Evolutionary conservation across 2,797 vertebrate species (phyloP), one percentile per base, ranked within the genome.

Genomic region (Molothrus ater): DNA sequence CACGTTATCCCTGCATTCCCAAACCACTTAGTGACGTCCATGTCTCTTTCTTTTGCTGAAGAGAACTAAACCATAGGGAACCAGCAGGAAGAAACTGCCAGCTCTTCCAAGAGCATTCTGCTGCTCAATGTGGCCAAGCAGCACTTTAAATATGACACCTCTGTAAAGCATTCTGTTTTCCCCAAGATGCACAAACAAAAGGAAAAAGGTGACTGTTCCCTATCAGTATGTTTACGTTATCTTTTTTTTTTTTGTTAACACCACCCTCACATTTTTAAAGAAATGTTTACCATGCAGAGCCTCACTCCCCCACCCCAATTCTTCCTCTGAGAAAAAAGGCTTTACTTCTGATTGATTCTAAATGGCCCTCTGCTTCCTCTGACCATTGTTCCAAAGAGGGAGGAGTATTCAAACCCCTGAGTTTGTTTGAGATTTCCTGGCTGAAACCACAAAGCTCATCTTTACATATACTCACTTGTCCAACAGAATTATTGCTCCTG

Each of bases 401-500:
- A 85, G 86, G 93, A 82, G 79, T 92, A 95, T 91, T 91, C 64
- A 86, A 92, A 95, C 36, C 76, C 80, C 38, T 10, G 32, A 93
- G 56, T 80, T 95, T 73, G 83, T 86, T 73, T 68, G 92, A 82
- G 81, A 89, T 90, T 93, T 96, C 92, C 93, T 93, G 86, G 81
- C 86, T 91, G 90, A 84, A 94, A 90, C 75, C 59, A 89, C 81
- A 92, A 86, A 95, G 83, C 91, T 96, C 94, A 96, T 95, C 88
- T 82, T 86, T 72, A 90, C 71, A 63, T 54, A 81, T 10, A 60
- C 60, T 84, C 2, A 0, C 47, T 64, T 73, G 79, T 64, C 72
- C 80, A 93, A 88, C 50, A 61, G 69, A 80, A 86, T 88, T 80
- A 93, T 18, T 92, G 71, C 76, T 92, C 47, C 69, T 65, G 65